A percentile compares a stretch with the other conserved stretches of the same genome.
phyloP scores from a whole-genome alignment of 1,140 invertebrate species.

The Hormaphis cornu region DNA sequence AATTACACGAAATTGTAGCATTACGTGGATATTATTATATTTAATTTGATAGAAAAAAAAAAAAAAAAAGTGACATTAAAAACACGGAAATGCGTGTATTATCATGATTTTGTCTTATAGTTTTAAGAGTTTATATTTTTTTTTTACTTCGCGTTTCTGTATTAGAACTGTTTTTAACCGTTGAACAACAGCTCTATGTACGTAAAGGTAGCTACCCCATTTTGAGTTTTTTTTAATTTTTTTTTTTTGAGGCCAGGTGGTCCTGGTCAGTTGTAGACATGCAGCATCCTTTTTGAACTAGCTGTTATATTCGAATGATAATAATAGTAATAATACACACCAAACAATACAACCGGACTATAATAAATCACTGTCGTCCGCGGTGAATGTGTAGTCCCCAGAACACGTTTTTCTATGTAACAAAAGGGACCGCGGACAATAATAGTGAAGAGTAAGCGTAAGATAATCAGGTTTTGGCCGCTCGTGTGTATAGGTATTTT shows the following conservation, averaged over 20 bases:
- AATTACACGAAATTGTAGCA: no score
- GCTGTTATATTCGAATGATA: constrained; percentile 26
- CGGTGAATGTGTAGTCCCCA: not conserved
- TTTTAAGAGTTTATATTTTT: not conserved
- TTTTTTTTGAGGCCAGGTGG: constrained; percentile 21
- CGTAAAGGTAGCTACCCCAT: not conserved
- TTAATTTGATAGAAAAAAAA: no score
- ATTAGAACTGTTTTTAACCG: not conserved
- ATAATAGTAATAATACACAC: constrained; percentile 7
- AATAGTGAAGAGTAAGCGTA: not conserved
- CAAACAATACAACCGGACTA: constrained; percentile 1
- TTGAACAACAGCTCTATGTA: not conserved
- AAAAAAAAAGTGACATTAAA: no score
- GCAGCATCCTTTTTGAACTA: constrained; percentile 15
- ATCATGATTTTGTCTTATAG: not conserved
- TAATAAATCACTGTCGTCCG: constrained; percentile 24
- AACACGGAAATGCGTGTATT: no score
- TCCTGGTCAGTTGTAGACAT: not conserved
- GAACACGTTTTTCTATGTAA: constrained; percentile 23
- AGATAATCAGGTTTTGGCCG: constrained; percentile 32
- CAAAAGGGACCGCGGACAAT: not conserved
- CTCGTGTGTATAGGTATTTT: constrained; percentile 8
- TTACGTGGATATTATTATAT: no score
- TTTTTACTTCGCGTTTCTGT: not conserved
- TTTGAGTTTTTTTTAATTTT: not conserved